Percentiles rank a stretch among this genome's conserved stretches.
phyloP scores from a whole-genome alignment of 2,888 invertebrate genomes.

The Melanotus villosus region DNA sequence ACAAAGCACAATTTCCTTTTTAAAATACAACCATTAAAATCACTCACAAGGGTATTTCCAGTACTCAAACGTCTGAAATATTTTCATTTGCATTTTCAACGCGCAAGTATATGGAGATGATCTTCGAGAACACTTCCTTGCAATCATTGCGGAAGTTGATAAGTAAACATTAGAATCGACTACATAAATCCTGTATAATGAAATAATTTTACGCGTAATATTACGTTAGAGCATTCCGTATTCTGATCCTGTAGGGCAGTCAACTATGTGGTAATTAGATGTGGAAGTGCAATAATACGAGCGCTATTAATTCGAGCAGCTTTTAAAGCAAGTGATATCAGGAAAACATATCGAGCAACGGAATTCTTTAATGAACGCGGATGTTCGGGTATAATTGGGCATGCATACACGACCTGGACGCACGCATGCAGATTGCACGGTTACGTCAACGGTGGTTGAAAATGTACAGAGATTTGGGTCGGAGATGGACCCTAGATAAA shows the following conservation, averaged over 20 bases:
- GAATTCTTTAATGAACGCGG: slow-evolving; percentile 53
- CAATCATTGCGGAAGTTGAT: slow-evolving; percentile 21
- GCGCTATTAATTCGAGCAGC: slow-evolving; percentile 38
- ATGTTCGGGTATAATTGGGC: slow-evolving; percentile 52
- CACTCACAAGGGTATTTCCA: too few species aligned
- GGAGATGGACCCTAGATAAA: slow-evolving; percentile 42
- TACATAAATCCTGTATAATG: slow-evolving; percentile 10
- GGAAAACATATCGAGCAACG: slow-evolving; percentile 42
- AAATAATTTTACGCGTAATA: slow-evolving; percentile 17
- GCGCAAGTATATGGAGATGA: not conserved
- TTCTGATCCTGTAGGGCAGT: slow-evolving; percentile 29
- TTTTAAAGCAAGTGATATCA: slow-evolving; percentile 28
- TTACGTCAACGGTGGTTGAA: slow-evolving; percentile 44
- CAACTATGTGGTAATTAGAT: slow-evolving; percentile 40
- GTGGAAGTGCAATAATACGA: slow-evolving; percentile 36
- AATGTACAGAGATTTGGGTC: slow-evolving; percentile 43
- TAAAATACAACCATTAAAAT: too few species aligned
- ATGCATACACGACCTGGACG: slow-evolving; percentile 42
- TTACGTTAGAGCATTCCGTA: slow-evolving; percentile 18
- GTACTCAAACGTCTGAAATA: too few species aligned
- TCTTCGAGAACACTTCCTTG: not conserved
- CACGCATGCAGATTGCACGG: slow-evolving; percentile 48
- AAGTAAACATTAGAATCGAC: slow-evolving; percentile 14
- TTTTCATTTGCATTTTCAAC: too few species aligned
- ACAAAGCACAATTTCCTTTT: too few species aligned